phyloP scores from a whole-genome alignment of 2,113 vertebrate genomes.

The Leptobrachium ailaonicum region DNA sequence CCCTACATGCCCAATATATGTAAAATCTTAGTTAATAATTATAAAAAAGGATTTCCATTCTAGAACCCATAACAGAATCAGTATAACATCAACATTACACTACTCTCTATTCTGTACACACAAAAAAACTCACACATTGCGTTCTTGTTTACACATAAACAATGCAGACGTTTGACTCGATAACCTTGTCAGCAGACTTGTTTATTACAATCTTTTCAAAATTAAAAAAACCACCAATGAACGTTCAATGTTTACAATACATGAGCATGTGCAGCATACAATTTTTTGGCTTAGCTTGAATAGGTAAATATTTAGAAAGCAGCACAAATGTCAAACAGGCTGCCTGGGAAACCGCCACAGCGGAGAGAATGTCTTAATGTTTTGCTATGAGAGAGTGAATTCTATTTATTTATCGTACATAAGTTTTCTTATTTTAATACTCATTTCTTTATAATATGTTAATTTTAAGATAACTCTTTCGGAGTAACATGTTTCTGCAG shows the following conservation, averaged over 20 bases:
- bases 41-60: too few relatives aligned
- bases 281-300: background rate
- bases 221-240: background rate
- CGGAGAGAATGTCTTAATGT: background rate
- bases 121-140: background rate
- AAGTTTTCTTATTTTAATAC: background rate
- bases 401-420: background rate
- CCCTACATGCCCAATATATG: too few relatives aligned
- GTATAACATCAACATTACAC: too few relatives aligned
- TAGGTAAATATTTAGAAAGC: conserved; percentile 25
- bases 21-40: too few relatives aligned
- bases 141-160: conserved; percentile 14
- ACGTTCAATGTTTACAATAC: background rate
- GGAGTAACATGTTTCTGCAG: background rate
- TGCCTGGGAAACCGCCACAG: background rate
- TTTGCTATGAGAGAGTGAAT: background rate
- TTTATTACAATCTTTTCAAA: background rate
- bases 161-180: background rate
- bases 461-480: background rate
- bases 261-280: background rate
- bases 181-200: background rate
- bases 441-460: background rate
- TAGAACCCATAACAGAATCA: too few relatives aligned
- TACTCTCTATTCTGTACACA: background rate
- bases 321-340: background rate